Percentiles rank a stretch among this genome's conserved stretches.
Evolutionary conservation across 2,113 vertebrate genomes (phyloP).

Genomic region (Shinisaurus crocodilurus): DNA sequence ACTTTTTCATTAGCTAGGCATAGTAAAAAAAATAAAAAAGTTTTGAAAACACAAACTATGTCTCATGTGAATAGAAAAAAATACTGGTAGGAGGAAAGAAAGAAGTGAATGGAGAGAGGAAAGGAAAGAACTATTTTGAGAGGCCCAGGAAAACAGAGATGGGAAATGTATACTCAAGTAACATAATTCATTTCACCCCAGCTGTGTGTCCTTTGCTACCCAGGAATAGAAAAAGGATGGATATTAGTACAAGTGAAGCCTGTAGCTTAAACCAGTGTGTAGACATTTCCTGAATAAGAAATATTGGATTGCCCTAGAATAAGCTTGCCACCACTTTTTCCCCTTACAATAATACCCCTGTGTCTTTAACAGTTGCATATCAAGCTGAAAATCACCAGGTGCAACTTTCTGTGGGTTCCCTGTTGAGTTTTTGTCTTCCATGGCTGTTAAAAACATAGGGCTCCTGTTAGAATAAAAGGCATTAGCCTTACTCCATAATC

Average conservation of each 20-base stretch:
- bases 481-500: neutral
- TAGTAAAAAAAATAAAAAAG: neutral
- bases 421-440: neutral
- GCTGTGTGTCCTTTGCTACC: conserved; percentile 31
- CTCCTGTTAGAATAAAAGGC: no score
- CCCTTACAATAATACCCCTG: neutral
- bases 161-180: neutral
- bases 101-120: neutral
- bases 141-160: conserved; percentile 30
- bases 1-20: neutral
- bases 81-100: conserved; percentile 11
- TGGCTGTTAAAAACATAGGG: neutral
- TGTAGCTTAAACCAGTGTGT: neutral
- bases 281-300: neutral
- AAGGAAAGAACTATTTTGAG: conserved; percentile 43
- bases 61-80: conserved; percentile 19
- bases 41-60: conserved; percentile 48
- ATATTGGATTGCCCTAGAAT: neutral
- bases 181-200: conserved; percentile 4
- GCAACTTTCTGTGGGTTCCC: neutral
- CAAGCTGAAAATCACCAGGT: neutral
- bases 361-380: neutral
- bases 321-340: neutral
- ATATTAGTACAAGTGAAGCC: neutral
- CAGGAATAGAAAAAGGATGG: neutral